Base-by-base conservation (phyloP, 2,888 invertebrate species). In the Dolichomitus sp. region DNA sequence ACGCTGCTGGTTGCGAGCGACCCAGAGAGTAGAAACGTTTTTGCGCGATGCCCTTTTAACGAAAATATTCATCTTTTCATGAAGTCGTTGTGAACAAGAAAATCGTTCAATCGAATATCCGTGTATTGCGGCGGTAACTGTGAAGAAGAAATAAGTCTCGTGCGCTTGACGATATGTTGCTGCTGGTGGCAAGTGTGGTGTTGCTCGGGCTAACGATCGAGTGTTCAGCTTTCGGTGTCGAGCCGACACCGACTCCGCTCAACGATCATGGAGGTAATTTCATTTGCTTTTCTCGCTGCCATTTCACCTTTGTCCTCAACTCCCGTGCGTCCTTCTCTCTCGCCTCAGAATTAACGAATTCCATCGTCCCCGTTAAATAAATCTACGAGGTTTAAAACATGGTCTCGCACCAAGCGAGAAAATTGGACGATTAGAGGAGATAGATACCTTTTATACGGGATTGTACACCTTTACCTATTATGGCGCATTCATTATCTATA, bases 221-320 rank as follows among this genome's bases (percentile, higher is more conserved):
- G 87, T 88, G 88, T 87, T 90, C 91, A 83, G 86, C 86, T 81
- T 85, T 89, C 88, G n/a, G n/a, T n/a, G n/a, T n/a, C n/a, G 89
- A 90, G 85, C 88, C 92, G 84, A 90, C 91, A 87, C 90, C 91
- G 89, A 91, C 90, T 88, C 91, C 91, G 88, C 89, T 90, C 89
- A 91, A 91, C 91, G 91, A 93, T 91, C 92, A 92, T 92, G 93
- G 92, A 92, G 92, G 93, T 93, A 90, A 92, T 88, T 89, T 85
- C 9, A 86, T 89, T 87, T 88, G 84, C 72, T 74, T 81, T 81
- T 42, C 1, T 73, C 78, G 73, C 23, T 72, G 78, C 65, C 80
- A 59, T 80, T 80, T 37, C 69, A 77, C 65, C 75, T 69, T 54
- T 66, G 17, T 37, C 17, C 33, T 17, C 37, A 4, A 37, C 11